phyloP scores from a whole-genome alignment of 1,140 invertebrate genomes.

The Brachystomella parvula region DNA sequence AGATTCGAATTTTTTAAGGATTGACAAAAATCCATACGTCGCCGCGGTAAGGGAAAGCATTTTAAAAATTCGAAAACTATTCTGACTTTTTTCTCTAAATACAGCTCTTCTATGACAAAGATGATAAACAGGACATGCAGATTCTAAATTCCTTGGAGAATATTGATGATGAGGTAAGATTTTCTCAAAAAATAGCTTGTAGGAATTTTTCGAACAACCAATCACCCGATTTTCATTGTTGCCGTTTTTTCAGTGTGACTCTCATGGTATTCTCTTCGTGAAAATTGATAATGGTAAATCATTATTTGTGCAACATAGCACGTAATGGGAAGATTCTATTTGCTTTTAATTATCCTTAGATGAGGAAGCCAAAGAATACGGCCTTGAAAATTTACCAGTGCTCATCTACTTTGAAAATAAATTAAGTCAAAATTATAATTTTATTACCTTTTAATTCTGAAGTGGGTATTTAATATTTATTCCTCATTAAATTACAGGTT shows the following conservation, averaged over 20 bases:
- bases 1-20: too few relatives aligned
- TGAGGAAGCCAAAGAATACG: constrained; percentile 75
- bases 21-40: constrained; percentile 65
- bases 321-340: not conserved
- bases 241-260: constrained; percentile 70
- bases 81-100: not conserved
- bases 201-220: not conserved
- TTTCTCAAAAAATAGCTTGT: not conserved
- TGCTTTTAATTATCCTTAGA: not conserved
- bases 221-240: not conserved
- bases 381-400: constrained; percentile 73
- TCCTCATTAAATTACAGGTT: constrained; percentile 1
- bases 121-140: constrained; percentile 77
- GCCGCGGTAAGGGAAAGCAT: constrained; percentile 50
- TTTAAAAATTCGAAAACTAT: not conserved
- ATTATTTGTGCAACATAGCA: constrained; percentile 34
- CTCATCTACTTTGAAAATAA: constrained; percentile 85
- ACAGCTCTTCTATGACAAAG: constrained; percentile 58
- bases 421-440: constrained; percentile 45
- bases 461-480: too few relatives aligned
- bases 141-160: constrained; percentile 79
- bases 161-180: constrained; percentile 44
- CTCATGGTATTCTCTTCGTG: constrained; percentile 83
- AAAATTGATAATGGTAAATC: constrained; percentile 76
- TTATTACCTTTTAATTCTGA: too few relatives aligned